Evolutionary conservation across 2,888 invertebrate genomes (phyloP), one percentile per base, ranked within the genome.

Genomic region (Amphipyra berbera): DNA sequence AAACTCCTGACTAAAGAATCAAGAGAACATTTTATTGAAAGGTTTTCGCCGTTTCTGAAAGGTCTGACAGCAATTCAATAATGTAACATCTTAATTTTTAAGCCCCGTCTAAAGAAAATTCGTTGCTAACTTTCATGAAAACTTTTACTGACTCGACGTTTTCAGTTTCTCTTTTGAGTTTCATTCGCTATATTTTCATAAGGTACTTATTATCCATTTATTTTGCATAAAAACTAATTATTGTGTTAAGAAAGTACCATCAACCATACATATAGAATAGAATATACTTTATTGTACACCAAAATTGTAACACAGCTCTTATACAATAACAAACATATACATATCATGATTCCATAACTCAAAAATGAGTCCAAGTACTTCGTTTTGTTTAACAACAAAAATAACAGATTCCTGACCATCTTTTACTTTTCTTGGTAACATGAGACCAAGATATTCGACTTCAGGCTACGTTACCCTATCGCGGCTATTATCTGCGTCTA

Each of bases 381-480:
- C 6, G 6, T 30, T 30, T 37, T 37, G 10, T 37, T 37, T 37
- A 4, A 10, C 9, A 10, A n/a, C n/a, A 40, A 13, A 7, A 6
- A 7, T 13, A 21, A 40, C 2, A 13, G 40, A 6, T 13, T 40
- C 13, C 40, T 40, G 13, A 40, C n/a, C n/a, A 40, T n/a, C 10
- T 4, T 41, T 35, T 72, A 38, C 12, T 14, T 38, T 45, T 55
- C 37, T 56, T 14, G 15, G 37, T 46, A 46, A 40, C 15, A 30
- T 12, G 40, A 53, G 21, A 41, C 41, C 13, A 47, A 40, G 41
- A 53, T 48, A 44, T 59, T 61, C 50, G 30, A 49, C 45, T 57
- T 69, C 65, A 67, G 59, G 62, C 59, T 41, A 65, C 56, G 61
- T 63, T 66, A 69, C 74, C 68, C 73, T 82, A 76, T 82, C 81